These are phyloP conservation scores for Rhagium mordax DNA, from an alignment of 2,888 invertebrate genomes.

Conservation along the genomic window DNA sequence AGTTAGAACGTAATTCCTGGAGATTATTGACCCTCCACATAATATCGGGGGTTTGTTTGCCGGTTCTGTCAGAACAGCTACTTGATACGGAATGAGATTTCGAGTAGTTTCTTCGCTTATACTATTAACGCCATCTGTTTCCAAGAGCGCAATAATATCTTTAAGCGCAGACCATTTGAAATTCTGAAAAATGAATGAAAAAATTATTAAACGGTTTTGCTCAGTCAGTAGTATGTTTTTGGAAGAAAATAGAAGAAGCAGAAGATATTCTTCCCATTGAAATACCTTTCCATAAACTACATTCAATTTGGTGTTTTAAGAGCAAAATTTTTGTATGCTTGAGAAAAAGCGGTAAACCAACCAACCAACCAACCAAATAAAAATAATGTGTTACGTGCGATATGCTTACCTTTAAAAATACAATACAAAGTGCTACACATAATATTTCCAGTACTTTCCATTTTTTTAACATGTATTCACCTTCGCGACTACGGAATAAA, in stretches of 20 bases:
- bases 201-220: no score
- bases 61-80: background rate
- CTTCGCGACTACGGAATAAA: background rate
- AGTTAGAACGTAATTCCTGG: slow-evolving; percentile 1
- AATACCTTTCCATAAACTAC: no score
- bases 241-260: no score
- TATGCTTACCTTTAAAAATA: background rate
- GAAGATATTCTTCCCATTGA: no score
- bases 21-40: slow-evolving; percentile 9
- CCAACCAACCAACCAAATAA: background rate
- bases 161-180: background rate
- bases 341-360: background rate
- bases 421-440: background rate
- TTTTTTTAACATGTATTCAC: background rate
- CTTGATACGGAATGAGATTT: background rate
- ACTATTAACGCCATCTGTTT: background rate
- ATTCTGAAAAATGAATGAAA: background rate
- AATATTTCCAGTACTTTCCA: background rate
- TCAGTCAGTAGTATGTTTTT: no score
- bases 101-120: background rate
- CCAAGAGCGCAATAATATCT: background rate
- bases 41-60: background rate
- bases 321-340: no score
- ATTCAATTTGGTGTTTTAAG: no score
- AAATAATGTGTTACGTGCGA: background rate